These are phyloP conservation scores for Pterois miles DNA, from an alignment of 2,797 vertebrate genomes.

Conservation along the genomic window DNA sequence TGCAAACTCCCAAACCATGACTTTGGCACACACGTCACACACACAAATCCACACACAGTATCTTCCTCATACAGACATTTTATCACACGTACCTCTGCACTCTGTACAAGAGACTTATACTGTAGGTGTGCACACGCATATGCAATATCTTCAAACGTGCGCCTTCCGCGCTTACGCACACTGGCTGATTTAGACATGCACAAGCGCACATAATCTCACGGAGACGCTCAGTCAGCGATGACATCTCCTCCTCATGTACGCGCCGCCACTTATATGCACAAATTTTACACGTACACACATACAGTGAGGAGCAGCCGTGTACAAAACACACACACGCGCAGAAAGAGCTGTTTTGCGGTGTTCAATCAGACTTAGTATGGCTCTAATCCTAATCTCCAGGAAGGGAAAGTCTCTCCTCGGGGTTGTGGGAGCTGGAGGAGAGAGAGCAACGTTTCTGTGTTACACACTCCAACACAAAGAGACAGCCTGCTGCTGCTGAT, in stretches of 20 bases:
- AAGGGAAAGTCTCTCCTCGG: constrained; percentile 64
- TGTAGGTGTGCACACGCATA: neutral
- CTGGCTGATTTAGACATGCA: constrained; percentile 25
- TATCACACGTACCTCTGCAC: neutral
- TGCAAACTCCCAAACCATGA: constrained; percentile 12
- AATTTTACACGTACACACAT: constrained; percentile 2
- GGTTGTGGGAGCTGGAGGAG: constrained; percentile 51
- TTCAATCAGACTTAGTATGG: constrained; percentile 76
- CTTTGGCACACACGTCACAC: neutral
- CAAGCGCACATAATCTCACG: constrained; percentile 21
- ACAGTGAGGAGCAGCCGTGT: neutral
- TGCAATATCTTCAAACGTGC: constrained; percentile 5
- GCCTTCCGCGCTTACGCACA: neutral
- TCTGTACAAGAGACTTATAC: neutral
- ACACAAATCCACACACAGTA: neutral
- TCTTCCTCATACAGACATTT: constrained; percentile 27
- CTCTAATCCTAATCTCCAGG: constrained; percentile 78
- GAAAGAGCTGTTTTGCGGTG: constrained; percentile 53
- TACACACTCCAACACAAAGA: constrained; percentile 62
- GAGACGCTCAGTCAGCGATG: constrained; percentile 21
- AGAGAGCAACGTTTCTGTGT: constrained; percentile 45
- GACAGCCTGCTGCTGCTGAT: constrained; percentile 38
- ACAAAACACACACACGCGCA: constrained; percentile 28
- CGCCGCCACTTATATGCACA: constrained; percentile 3
- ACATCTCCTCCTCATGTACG: constrained; percentile 20